Percentiles rank a stretch among this genome's conserved stretches.
These are phyloP conservation scores for Brachionus asplanchnoidis DNA, from an alignment of 1,140 invertebrate genomes.

Conservation along the genomic window DNA sequence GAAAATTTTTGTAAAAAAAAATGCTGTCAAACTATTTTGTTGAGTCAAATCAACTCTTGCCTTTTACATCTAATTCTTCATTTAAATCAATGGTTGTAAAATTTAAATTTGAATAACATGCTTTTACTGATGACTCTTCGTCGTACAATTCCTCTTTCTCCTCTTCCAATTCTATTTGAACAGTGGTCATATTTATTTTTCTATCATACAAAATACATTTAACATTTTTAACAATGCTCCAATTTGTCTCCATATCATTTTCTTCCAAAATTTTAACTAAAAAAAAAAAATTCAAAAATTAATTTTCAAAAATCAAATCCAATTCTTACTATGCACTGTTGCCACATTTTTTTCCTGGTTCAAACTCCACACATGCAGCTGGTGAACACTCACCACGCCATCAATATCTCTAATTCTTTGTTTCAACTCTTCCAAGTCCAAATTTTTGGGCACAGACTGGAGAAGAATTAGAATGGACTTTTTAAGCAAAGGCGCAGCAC, in stretches of 20 bases:
- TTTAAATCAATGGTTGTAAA: background rate
- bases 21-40: too few relatives aligned
- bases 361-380: constrained; percentile 63
- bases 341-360: constrained; percentile 44
- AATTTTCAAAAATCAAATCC: background rate
- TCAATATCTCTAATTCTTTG: constrained; percentile 52
- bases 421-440: background rate
- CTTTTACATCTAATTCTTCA: background rate
- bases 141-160: background rate
- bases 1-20: too few relatives aligned
- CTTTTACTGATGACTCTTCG: background rate
- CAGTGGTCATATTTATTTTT: background rate
- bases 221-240: background rate
- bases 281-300: background rate
- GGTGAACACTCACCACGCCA: constrained; percentile 61
- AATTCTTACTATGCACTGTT: background rate
- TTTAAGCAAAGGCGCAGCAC: constrained; percentile 60
- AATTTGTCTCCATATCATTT: background rate
- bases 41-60: too few relatives aligned
- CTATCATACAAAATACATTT: background rate
- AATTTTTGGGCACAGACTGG: constrained; percentile 51
- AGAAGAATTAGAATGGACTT: constrained; percentile 61
- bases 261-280: background rate
- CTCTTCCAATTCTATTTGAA: background rate
- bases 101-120: background rate